Evolutionary conservation across 35 echinoderm and acorn worm species (phyloP), one percentile per base, ranked within the genome.

Genomic region (Eucidaris tribuloides): DNA sequence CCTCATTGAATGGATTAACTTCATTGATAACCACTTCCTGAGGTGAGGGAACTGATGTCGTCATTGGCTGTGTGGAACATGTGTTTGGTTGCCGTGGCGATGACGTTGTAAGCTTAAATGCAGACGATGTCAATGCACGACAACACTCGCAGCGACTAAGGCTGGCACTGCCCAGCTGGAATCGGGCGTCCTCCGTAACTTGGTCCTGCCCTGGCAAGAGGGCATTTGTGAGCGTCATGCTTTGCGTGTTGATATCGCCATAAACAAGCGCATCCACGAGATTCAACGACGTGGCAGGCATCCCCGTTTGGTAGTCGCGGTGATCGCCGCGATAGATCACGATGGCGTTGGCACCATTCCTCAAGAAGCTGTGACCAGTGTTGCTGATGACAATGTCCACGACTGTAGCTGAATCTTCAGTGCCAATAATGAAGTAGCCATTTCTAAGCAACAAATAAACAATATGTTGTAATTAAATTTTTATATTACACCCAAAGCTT

Each of bases 241-340:
- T 84, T 3, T 74, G 59, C 22, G 27, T 41, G 56, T 83, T 79
- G 24, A 37, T 49, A 24, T 59, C 81, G 7, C 86, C 91, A 81
- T 90, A 89, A 7, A 97, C 72, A 20, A 99, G 28, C 28, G 71
- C 91, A 77, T 99, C 96, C 42, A 90, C 38, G 15, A 99, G 91
- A 36, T 81, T 79, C 17, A 28, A 36, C 14, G 55, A 49, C 56
- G 82, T 86, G 3, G 93, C 83, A 17, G 34, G 46, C 66, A 79
- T 82, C 13, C 79, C 87, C 46, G 63, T 31, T 7, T 70, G 71
- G 37, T 78, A 86, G 60, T 78, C 74, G 5, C 32, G 37, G 46
- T 85, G 49, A 54, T 65, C 78, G 45, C 77, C 81, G 37, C 91
- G 71, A 80, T 99, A 99, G 15, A 99, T 71, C 7, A 79, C 91